Evolutionary conservation across 2,888 invertebrate species (phyloP).

Genomic region (Nomada ferruginata): DNA sequence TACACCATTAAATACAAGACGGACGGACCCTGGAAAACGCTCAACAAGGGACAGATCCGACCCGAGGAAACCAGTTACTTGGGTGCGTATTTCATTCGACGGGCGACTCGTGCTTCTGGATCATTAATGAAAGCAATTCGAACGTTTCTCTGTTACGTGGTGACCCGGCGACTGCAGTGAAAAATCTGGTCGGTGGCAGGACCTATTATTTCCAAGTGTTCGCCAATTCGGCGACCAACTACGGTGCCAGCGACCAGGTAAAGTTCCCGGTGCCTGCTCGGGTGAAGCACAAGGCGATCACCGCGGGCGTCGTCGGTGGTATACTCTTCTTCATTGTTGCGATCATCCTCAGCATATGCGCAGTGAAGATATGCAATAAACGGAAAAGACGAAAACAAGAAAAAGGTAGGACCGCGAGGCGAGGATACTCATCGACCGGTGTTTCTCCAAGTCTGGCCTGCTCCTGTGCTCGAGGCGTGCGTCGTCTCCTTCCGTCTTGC

Average conservation of each 20-base stretch:
- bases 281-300: slow-evolving; percentile 97
- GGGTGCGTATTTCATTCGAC: slow-evolving; percentile 85
- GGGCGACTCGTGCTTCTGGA: too few relatives aligned
- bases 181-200: slow-evolving; percentile 95
- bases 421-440: slow-evolving; percentile 25
- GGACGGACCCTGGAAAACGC: slow-evolving; percentile 94
- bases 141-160: slow-evolving; percentile 18
- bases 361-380: slow-evolving; percentile 99
- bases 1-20: slow-evolving; percentile 97
- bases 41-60: slow-evolving; percentile 94
- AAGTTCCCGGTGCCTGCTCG: slow-evolving; percentile 95
- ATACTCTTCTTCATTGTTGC: slow-evolving; percentile 98
- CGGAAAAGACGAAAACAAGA: slow-evolving; percentile 98
- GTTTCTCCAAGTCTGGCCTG: slow-evolving; percentile 66
- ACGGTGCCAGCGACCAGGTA: slow-evolving; percentile 94
- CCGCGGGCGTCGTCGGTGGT: slow-evolving; percentile 98
- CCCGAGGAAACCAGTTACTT: slow-evolving; percentile 95
- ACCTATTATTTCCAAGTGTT: slow-evolving; percentile 96
- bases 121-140: not conserved
- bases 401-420: slow-evolving; percentile 90
- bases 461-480: slow-evolving; percentile 71
- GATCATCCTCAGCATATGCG: slow-evolving; percentile 98
- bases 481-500: slow-evolving; percentile 27
- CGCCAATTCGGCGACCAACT: slow-evolving; percentile 94
- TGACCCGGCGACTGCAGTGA: slow-evolving; percentile 87